phyloP scores from a whole-genome alignment of 2,888 invertebrate genomes.

The Oscheius sp. region DNA sequence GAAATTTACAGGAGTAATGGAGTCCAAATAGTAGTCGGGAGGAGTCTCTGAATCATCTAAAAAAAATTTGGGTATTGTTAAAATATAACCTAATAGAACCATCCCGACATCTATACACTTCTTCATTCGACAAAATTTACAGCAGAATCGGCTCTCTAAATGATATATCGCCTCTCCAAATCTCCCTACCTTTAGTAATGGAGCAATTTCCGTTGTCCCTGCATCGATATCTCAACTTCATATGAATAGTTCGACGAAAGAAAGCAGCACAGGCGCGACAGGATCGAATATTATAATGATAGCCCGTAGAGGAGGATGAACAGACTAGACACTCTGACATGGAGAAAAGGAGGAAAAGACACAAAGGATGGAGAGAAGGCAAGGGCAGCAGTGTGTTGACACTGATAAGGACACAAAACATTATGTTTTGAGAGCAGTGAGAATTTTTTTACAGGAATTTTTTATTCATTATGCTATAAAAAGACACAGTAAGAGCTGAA shows the following conservation, averaged over 20 bases:
- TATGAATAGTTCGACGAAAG: slow-evolving; percentile 2
- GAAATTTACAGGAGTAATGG: not conserved
- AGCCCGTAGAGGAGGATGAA: not conserved
- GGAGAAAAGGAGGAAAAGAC: not conserved
- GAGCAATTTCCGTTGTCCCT: not conserved
- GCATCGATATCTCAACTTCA: slow-evolving; percentile 9
- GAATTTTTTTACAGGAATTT: not conserved
- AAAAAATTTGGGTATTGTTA: not conserved
- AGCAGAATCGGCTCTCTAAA: not conserved
- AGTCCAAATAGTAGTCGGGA: not conserved
- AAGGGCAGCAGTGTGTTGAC: not conserved
- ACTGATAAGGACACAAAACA: slow-evolving; percentile 1
- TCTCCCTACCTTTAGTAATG: not conserved
- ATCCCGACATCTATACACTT: slow-evolving; percentile 17
- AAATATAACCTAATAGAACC: not conserved
- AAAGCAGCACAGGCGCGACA: slow-evolving; percentile 15
- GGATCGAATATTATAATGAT: not conserved
- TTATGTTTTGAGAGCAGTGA: not conserved
- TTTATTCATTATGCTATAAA: no score
- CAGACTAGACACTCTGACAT: slow-evolving; percentile 8
- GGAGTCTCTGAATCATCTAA: not conserved
- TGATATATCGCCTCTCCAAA: no score
- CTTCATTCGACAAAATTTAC: slow-evolving; percentile 2
- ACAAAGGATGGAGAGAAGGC: not conserved
- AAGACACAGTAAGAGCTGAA: no score